Evolutionary conservation across 2,797 vertebrate genomes (phyloP).

Genomic region (Arctocebus calabarensis): DNA sequence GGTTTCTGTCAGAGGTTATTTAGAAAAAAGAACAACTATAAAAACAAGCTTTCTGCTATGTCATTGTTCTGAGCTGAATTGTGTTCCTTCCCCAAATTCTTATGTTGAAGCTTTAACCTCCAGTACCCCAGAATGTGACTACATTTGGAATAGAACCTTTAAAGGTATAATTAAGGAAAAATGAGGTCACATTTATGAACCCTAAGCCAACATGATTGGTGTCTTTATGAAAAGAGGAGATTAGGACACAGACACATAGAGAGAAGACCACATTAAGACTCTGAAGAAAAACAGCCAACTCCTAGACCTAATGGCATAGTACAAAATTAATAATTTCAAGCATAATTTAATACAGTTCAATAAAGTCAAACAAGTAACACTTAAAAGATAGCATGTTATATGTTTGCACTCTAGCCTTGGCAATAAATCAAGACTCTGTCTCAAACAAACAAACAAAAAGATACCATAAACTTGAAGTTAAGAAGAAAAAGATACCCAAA

Average conservation of each 20-base stretch:
- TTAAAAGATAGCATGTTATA: not conserved
- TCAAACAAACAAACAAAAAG: not conserved
- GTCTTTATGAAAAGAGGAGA: not conserved
- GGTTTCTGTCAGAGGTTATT: not conserved
- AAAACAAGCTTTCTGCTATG: not conserved
- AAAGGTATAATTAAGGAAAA: not conserved
- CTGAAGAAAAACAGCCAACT: not conserved
- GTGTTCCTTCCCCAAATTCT: not conserved
- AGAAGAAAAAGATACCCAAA: not conserved
- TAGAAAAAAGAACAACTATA: not conserved
- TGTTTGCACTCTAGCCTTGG: not conserved
- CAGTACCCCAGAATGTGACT: not conserved
- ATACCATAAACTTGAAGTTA: not conserved
- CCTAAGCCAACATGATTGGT: not conserved
- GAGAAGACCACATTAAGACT: not conserved
- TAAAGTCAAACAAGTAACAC: not conserved
- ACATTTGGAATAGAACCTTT: not conserved
- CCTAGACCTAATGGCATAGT: not conserved
- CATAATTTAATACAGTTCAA: not conserved
- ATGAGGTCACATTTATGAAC: not conserved
- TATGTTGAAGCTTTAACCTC: not conserved
- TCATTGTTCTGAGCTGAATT: not conserved
- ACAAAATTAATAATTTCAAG: conserved; percentile 27
- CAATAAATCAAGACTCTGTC: not conserved
- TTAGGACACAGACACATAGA: not conserved